A percentile compares a stretch with the other conserved stretches of the same genome.
phyloP scores from a whole-genome alignment of 2,888 invertebrate species.

The Lobophora halterata region DNA sequence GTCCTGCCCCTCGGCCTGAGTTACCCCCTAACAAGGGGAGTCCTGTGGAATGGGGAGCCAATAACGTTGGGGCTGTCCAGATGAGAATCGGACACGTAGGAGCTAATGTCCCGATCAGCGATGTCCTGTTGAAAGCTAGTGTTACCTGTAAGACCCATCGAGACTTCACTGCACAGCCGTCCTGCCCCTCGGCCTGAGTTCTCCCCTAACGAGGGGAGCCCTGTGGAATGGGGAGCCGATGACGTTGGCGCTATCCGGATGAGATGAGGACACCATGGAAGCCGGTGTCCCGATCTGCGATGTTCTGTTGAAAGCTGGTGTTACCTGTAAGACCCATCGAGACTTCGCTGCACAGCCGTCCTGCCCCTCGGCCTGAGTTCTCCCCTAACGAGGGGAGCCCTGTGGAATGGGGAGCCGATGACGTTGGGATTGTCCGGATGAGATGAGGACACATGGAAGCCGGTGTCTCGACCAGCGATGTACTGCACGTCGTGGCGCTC shows the following conservation, averaged over 20 bases:
- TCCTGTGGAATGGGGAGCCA: constrained; percentile 83
- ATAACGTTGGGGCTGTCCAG: constrained; percentile 85
- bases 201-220: no score
- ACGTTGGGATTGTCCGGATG: constrained; percentile 85
- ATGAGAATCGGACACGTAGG: constrained; percentile 85
- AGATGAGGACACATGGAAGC: constrained; percentile 87
- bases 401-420: constrained; percentile 83
- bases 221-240: no score
- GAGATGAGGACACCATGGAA: no score
- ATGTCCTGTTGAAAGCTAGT: no score
- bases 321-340: constrained; percentile 87
- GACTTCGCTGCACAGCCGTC: constrained; percentile 85
- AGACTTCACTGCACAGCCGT: no score
- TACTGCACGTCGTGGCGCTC: constrained; percentile 88
- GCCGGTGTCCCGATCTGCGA: no score
- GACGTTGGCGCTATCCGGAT: no score
- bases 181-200: no score
- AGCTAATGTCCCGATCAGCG: constrained; percentile 88
- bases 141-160: no score
- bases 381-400: constrained; percentile 82
- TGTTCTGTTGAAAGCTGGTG: not conserved
- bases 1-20: constrained; percentile 85
- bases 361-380: constrained; percentile 84
- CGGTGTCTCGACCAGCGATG: constrained; percentile 87
- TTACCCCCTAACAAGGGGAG: constrained; percentile 82